Evolutionary conservation across 1,140 invertebrate species (phyloP), one percentile per base, ranked within the genome.

Genomic region (Chymomyza costata): DNA sequence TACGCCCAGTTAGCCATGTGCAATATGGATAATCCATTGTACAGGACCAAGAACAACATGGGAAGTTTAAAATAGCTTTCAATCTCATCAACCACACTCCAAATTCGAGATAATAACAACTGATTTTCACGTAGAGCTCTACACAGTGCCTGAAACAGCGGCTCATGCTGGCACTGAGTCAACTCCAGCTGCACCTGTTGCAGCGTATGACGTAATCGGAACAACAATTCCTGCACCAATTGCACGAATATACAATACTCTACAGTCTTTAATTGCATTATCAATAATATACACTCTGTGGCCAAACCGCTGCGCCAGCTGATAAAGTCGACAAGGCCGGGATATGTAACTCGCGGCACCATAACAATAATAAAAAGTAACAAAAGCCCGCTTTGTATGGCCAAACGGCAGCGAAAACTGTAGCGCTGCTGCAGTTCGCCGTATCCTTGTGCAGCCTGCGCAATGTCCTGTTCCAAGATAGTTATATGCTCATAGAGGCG

Each of bases 1-100:
- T 58, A 60, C 2, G 50, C 56, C 73, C 73, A 80, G 13, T 80
- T 80, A 10, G 80, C 50, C 1, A 68, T 28, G 14, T 80, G 73
- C 18, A 67, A 30, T 10, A 51, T 52, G 17, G 50, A 45, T 0
- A 68, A 2, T 0, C 73, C 59, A 8, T 80, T 73, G 28, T 41
- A 53, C 1, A 80, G 25, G 14, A 73, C 73, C 3, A 61, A 6
- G 0, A 54, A 8, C 8, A 71, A 13, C 56, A 80, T 58, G 21
- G 55, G 18, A 7, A 65, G 10, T 25, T 39, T 61, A n/a, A 61
- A 80, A 31, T 80, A 80, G 0, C 7, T 30, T 7, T 63, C 66
- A n/a, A 80, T 17, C 11, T 80, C 52, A 0, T 32, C 41, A 1
- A 73, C 73, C 11, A 78, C 28, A 2, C 14, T 35, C 73, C 73